Conservation (phyloP, 2,888 invertebrate species). For the Callyntrura guangdongensis region DNA sequence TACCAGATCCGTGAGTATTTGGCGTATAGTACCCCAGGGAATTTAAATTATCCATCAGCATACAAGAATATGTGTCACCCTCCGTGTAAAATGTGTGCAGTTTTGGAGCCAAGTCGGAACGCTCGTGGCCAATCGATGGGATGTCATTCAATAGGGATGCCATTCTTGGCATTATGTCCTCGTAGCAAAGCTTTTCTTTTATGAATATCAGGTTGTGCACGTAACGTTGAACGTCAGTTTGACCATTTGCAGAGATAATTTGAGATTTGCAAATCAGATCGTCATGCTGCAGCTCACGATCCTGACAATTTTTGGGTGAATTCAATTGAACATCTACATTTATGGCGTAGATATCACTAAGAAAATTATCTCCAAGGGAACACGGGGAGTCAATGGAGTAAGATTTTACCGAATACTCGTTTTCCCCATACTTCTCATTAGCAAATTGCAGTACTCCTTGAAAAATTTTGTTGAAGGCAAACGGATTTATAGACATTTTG, state of each 20-base stretch:
- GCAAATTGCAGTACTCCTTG: slow-evolving; percentile 71
- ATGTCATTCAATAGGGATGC: slow-evolving; percentile 44
- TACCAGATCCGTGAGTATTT: slow-evolving; percentile 65
- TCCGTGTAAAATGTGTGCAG: slow-evolving; percentile 81
- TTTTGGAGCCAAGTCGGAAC: slow-evolving; percentile 73
- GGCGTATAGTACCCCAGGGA: slow-evolving; percentile 81
- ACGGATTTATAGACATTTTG: slow-evolving; percentile 48
- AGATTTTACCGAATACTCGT: slow-evolving; percentile 69
- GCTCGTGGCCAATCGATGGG: neutral
- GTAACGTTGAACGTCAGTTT: slow-evolving; percentile 73
- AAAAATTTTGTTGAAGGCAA: slow-evolving; percentile 70
- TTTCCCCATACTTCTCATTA: slow-evolving; percentile 63
- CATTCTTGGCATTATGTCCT: slow-evolving; percentile 77
- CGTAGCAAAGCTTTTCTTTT: slow-evolving; percentile 81
- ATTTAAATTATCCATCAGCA: slow-evolving; percentile 83
- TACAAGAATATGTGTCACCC: slow-evolving; percentile 81
- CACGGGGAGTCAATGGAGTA: slow-evolving; percentile 77
- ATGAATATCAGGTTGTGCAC: slow-evolving; percentile 81
- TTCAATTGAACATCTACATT: slow-evolving; percentile 38
- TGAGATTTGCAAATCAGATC: slow-evolving; percentile 74
- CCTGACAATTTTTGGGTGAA: neutral
- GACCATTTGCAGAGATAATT: slow-evolving; percentile 58
- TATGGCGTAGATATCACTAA: slow-evolving; percentile 80
- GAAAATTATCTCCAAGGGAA: slow-evolving; percentile 80
- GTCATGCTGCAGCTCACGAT: neutral